Percentiles rank a stretch among this genome's conserved stretches.
Evolutionary conservation across 1,140 invertebrate species (phyloP).

Genomic region (Drosophila sp.): DNA sequence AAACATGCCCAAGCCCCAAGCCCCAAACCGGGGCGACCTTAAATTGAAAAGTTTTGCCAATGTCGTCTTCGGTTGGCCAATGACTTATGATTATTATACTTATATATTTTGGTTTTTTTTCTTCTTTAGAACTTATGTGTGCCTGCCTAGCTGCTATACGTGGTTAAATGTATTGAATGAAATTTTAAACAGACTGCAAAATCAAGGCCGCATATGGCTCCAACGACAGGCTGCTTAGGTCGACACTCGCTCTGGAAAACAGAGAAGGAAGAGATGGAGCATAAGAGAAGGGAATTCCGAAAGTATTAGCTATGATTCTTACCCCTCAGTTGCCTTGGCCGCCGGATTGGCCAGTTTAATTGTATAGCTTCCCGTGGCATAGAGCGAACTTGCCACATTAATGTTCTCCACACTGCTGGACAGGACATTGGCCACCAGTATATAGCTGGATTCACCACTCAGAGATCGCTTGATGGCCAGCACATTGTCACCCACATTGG

Average conservation of each 20-base stretch:
- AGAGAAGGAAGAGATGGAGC: not conserved
- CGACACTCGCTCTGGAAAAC: slow-evolving; percentile 37
- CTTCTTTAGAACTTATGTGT: slow-evolving; percentile 45
- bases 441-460: slow-evolving; percentile 45
- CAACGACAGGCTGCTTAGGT: slow-evolving; percentile 50
- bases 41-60: slow-evolving; percentile 74
- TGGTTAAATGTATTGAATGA: not conserved
- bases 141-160: not conserved
- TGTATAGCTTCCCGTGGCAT: slow-evolving; percentile 48
- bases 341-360: slow-evolving; percentile 57
- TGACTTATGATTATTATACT: slow-evolving; percentile 43
- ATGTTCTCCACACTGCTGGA: slow-evolving; percentile 35
- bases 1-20: slow-evolving; percentile 8
- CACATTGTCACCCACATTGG: slow-evolving; percentile 61
- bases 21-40: slow-evolving; percentile 30
- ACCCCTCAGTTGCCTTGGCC: slow-evolving; percentile 51
- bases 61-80: slow-evolving; percentile 39
- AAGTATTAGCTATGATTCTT: slow-evolving; percentile 31
- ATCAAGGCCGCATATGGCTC: slow-evolving; percentile 66
- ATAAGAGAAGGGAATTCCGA: slow-evolving; percentile 1
- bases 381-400: slow-evolving; percentile 48
- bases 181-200: slow-evolving; percentile 58
- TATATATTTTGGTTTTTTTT: slow-evolving; percentile 24
- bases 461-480: slow-evolving; percentile 58
- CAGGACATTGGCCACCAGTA: slow-evolving; percentile 67